Base-by-base conservation (phyloP, 1,140 invertebrate species). In the Mycetomoellerius zeteki region DNA sequence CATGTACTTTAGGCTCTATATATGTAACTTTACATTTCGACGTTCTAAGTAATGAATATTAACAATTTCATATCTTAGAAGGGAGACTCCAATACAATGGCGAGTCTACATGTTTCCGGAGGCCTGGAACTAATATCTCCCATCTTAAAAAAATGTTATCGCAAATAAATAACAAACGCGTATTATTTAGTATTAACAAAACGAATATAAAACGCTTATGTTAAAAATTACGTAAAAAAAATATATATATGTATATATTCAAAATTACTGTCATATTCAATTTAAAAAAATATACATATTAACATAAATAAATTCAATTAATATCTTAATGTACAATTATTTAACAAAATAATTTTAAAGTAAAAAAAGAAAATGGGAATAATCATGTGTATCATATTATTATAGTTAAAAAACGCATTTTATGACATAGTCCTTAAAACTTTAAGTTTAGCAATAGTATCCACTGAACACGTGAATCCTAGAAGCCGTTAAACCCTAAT, bases 401-500 rank as follows among this genome's bases (percentile, higher is more conserved):
- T 43, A 43, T 43, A 75, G 27, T 75, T 56, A n/a, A 65, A 64
- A 50, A 50, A 14, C 14, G 16, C 47, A 81, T n/a, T n/a, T n/a
- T n/a, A n/a, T 27, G 30, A 30, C 47, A 80, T 10, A 58, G 54
- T 37, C 6, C 43, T 19, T 37, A 43, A 71, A 71, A 10, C 50
- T 56, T 71, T 19, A 33, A 69, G 30, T 75, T 60, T 75, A 75
- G 33, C 21, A 6, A 21, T 75, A 52, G 27, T 71, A 81, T 21
- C 30, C 30, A 54, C 19, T 56, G 27, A 75, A 75, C 56, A 56
- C 69, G 37, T 33, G 37, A 30, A 84, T 84, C 54, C 69, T 84
- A 84, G 80, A 84, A 84, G 80, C 69, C 80, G 80, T 84, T 60
- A 47, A 62, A 60, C 21, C 67, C 67, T 72, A 27, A 30, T 33